Conservation (phyloP, 2,888 invertebrate genomes). For the Synergus gifuensis region DNA sequence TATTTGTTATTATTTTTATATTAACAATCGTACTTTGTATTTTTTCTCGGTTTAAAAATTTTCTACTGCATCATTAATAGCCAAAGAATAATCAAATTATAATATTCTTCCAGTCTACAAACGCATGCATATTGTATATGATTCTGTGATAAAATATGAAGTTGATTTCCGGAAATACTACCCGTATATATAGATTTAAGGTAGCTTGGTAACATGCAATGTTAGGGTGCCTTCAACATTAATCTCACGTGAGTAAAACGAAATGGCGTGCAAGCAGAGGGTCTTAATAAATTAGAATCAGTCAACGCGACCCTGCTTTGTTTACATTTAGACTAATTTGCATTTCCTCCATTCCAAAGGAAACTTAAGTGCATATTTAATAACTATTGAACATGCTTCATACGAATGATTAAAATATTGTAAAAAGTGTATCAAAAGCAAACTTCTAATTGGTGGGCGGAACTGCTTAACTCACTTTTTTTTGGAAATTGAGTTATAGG, state of each 20-base stretch:
- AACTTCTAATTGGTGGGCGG: neutral
- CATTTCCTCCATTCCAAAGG: neutral
- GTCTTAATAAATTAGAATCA: neutral
- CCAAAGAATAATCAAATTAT: too few relatives aligned
- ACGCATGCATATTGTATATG: neutral
- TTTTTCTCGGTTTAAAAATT: too few relatives aligned
- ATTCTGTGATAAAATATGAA: neutral
- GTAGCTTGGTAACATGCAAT: conserved; percentile 23
- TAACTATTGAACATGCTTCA: neutral
- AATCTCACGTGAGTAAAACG: conserved; percentile 14
- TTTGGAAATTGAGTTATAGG: conserved; percentile 13
- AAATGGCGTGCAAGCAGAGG: neutral
- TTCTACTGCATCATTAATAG: too few relatives aligned
- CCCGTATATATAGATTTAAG: conserved; percentile 10
- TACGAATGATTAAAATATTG: neutral
- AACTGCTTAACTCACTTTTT: conserved; percentile 35
- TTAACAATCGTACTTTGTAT: too few relatives aligned
- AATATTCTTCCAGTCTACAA: neutral
- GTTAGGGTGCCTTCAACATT: conserved; percentile 7
- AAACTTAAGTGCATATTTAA: neutral
- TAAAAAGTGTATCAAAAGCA: neutral
- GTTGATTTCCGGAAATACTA: conserved; percentile 2
- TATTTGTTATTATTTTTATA: too few relatives aligned
- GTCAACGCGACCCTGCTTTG: neutral
- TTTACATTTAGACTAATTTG: neutral